phyloP scores from a whole-genome alignment of 37 sponge, comb jelly and placozoan genomes.

The Dysidea cf. avara region DNA sequence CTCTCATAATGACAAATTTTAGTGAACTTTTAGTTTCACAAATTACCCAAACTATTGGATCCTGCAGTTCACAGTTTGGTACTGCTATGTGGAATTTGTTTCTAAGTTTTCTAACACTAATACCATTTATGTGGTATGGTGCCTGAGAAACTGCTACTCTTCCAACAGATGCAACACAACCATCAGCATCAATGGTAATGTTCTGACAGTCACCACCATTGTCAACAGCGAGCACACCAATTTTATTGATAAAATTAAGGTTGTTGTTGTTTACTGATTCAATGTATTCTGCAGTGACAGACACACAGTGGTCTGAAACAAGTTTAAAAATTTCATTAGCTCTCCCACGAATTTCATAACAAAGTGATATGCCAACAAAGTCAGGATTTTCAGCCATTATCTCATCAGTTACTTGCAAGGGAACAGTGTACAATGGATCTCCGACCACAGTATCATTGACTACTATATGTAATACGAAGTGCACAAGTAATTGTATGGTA shows the following conservation, averaged over 20 bases:
- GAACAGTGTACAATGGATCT: too few relatives aligned
- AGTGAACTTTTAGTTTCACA: conserved; percentile 27
- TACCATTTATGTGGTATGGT: neutral
- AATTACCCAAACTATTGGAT: too few relatives aligned
- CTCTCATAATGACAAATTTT: conserved; percentile 44
- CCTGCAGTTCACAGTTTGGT: conserved; percentile 53
- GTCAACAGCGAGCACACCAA: conserved; percentile 26
- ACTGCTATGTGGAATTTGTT: conserved; percentile 33
- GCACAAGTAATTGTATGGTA: too few relatives aligned
- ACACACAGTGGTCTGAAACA: conserved; percentile 45
- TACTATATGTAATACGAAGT: too few relatives aligned
- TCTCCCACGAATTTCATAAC: conserved; percentile 56
- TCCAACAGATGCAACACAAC: conserved; percentile 26
- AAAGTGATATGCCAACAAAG: too few relatives aligned
- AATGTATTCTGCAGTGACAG: conserved; percentile 54
- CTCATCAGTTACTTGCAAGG: too few relatives aligned
- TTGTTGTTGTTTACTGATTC: neutral
- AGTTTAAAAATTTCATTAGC: conserved; percentile 41
- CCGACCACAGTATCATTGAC: too few relatives aligned
- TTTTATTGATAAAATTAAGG: conserved; percentile 31
- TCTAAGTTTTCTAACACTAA: neutral
- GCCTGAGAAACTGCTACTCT: neutral
- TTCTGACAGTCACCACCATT: conserved; percentile 26
- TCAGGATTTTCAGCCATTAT: too few relatives aligned
- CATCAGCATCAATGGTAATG: conserved; percentile 29